Evolutionary conservation across 2,113 vertebrate genomes (phyloP), one percentile per base, ranked within the genome.

Genomic region (Lates calcarifer): DNA sequence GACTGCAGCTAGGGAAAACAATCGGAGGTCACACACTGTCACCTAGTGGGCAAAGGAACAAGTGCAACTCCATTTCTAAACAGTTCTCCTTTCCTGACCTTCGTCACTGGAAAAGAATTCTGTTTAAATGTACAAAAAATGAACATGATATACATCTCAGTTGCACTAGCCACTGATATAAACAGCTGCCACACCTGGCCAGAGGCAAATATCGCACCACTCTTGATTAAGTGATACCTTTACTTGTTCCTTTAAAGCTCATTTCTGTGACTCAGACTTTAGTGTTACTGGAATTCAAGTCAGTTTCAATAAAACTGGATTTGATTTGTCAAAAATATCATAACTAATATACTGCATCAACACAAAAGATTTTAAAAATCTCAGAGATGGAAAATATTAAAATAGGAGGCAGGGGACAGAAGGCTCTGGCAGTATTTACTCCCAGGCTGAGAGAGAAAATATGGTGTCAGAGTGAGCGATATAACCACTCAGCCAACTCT

Each of bases 1-100:
- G 41, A n/a, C 43, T 63, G 37, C 49, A 7, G 33, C n/a, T 41
- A 28, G 53, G 58, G 64, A 67, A 67, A 60, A 61, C 55, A 68
- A 68, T 61, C 62, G 63, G 28, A 90, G 73, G 65, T 79, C 69
- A 81, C 83, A 92, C 73, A 79, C 58, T 92, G 82, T 89, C 93
- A 89, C 87, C 92, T 82, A 87, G 77, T 91, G 93, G 90, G 10
- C 49, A 56, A 14, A 28, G 1, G 2, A 57, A 35, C 10, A 81
- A 63, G 67, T 71, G 56, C 74, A 77, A 1, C 6, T 79, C 15
- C 13, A 69, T 55, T 63, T 39, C 39, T 3, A 51, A 55, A 69
- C 43, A 53, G 33, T 6, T 20, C 11, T 65, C 14, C 31, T 12
- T 7, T 61, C 29, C 63, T 51, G 56, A 13, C 61, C 6, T 9